phyloP scores from a whole-genome alignment of 2,797 vertebrate genomes.

The Myotis planiceps region DNA sequence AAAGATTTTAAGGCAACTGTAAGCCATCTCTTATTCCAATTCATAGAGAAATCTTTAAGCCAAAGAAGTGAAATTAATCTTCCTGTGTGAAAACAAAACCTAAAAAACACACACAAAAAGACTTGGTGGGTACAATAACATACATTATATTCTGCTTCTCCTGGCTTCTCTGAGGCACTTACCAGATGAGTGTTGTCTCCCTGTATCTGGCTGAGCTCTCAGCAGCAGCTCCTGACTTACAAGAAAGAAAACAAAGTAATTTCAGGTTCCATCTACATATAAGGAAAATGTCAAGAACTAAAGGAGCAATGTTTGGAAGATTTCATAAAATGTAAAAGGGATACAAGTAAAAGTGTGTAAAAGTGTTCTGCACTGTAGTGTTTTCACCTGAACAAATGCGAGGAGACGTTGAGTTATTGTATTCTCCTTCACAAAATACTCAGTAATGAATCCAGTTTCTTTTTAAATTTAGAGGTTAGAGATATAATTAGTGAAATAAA shows the following conservation, averaged over 20 bases:
- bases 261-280: not conserved
- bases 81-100: constrained; percentile 13
- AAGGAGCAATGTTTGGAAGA: not conserved
- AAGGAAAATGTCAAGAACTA: not conserved
- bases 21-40: not conserved
- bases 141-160: not conserved
- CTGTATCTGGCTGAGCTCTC: not conserved
- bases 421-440: not conserved
- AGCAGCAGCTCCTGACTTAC: not conserved
- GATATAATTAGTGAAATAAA: not conserved
- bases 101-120: not conserved
- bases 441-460: not conserved
- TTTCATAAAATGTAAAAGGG: not conserved
- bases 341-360: not conserved
- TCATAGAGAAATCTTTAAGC: not conserved
- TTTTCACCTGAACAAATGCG: not conserved
- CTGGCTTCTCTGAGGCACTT: not conserved
- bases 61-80: not conserved
- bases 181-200: not conserved
- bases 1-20: not conserved
- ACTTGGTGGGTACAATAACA: not conserved
- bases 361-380: not conserved
- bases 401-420: not conserved
- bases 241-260: not conserved
- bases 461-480: not conserved